Evolutionary conservation across 2,113 vertebrate genomes (phyloP), one percentile per base, ranked within the genome.

Genomic region (Oxygymnocypris stewartii): DNA sequence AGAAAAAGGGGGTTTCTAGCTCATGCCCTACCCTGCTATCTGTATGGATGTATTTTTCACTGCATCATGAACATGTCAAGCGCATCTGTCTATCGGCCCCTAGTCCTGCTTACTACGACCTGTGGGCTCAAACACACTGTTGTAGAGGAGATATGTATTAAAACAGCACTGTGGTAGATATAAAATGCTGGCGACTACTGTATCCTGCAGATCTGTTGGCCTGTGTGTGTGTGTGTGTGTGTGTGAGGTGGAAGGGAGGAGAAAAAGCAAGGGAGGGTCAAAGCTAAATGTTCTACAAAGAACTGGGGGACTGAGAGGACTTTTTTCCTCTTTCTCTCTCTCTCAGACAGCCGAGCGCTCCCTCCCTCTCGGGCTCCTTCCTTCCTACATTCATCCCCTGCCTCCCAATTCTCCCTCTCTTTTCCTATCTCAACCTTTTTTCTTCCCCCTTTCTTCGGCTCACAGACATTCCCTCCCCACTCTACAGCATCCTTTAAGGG

Each of bases 231-330:
- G 88, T 69, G 47, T 67, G 25, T 35, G 80, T 63, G 79, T 63
- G 85, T 74, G 85, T 77, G 88, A 94, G 96, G 95, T 93, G 96
- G 96, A 96, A 95, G 96, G 96, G 96, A 95, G 92, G 89, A 91
- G 88, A 88, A 92, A 94, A 94, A 95, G 95, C 95, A 95, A 95
- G 96, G 96, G 96, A 97, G 97, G 97, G 97, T 97, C 97, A 97
- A 95, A 97, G 96, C 96, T 96, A 96, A 95, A 95, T 94, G 96
- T 96, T 96, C 96, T 96, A 96, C 96, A 96, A 96, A 97, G 95
- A 96, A 96, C 95, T 95, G 93, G 94, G 94, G 92, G 95, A 95
- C 95, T 93, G 90, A 94, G 95, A 95, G 94, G 93, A 95, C 90
- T 92, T 93, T 75, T 77, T 87, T 69, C 93, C 92, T 91, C 42